These are phyloP conservation scores for Myotis lucifugus DNA, from an alignment of 2,113 vertebrate species.

Conservation along the genomic window DNA sequence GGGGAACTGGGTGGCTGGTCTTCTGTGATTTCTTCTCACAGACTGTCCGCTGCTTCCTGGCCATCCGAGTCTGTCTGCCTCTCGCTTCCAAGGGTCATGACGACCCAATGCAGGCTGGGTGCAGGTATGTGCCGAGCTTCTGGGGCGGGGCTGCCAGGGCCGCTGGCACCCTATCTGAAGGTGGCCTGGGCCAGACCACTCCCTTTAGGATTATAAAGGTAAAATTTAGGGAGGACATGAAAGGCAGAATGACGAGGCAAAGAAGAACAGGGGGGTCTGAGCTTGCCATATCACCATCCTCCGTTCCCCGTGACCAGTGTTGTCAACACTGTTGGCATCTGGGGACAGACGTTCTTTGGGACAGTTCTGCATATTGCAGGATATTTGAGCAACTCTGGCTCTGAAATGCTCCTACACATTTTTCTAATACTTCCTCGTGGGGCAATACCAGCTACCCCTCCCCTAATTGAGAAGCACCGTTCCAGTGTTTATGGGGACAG, in stretches of 20 bases:
- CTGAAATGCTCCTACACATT: neutral
- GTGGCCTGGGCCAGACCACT: neutral
- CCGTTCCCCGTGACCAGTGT: neutral
- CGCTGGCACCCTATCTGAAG: neutral
- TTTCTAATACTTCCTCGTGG: neutral
- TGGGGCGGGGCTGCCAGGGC: neutral
- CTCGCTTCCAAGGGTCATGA: neutral
- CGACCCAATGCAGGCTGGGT: neutral
- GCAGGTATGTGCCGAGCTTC: neutral
- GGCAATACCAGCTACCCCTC: neutral
- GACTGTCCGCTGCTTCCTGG: neutral
- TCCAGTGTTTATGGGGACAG: neutral
- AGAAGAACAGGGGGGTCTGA: neutral
- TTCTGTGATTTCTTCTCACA: neutral
- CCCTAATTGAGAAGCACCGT: neutral
- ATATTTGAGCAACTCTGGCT: neutral
- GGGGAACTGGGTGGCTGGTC: neutral
- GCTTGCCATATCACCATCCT: neutral
- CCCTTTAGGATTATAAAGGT: neutral
- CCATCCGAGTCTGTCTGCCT: neutral
- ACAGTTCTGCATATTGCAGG: neutral
- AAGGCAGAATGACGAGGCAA: neutral
- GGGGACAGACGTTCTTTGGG: neutral
- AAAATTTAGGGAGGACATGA: neutral
- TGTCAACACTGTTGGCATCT: neutral